Percentiles rank a stretch among this genome's conserved stretches.
These are phyloP conservation scores for Thereva nobilitata DNA, from an alignment of 2,888 invertebrate species.

Conservation along the genomic window DNA sequence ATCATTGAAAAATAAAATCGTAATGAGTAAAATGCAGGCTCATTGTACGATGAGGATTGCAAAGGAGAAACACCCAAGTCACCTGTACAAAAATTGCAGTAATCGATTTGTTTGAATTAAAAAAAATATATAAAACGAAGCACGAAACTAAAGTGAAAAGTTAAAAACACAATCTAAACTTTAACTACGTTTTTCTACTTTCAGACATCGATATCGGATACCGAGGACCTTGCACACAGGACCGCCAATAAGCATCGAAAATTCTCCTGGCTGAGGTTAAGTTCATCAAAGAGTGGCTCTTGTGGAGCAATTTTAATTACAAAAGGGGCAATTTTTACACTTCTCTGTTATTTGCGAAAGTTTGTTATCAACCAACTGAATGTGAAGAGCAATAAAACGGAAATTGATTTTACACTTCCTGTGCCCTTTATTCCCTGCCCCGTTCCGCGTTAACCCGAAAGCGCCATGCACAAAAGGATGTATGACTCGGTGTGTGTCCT, in stretches of 20 bases:
- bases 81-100: too few species aligned
- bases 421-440: constrained; percentile 31
- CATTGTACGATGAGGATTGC: too few species aligned
- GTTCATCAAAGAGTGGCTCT: neutral
- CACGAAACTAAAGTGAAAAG: too few species aligned
- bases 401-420: constrained; percentile 39
- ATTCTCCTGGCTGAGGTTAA: constrained; percentile 1
- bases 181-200: neutral
- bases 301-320: neutral
- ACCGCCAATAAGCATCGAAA: constrained; percentile 1
- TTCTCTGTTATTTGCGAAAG: neutral
- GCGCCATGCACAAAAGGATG: neutral
- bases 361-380: constrained; percentile 8
- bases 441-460: neutral
- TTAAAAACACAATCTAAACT: too few species aligned
- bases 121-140: too few species aligned
- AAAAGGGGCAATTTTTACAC: constrained; percentile 11
- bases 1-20: too few species aligned
- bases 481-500: neutral
- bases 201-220: constrained; percentile 38
- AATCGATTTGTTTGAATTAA: too few species aligned
- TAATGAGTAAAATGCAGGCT: too few species aligned
- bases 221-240: constrained; percentile 36
- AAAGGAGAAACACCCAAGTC: too few species aligned
- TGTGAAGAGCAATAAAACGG: constrained; percentile 36